Conservation (phyloP, 2,113 vertebrate genomes). For the Cheirogaleus medius region DNA sequence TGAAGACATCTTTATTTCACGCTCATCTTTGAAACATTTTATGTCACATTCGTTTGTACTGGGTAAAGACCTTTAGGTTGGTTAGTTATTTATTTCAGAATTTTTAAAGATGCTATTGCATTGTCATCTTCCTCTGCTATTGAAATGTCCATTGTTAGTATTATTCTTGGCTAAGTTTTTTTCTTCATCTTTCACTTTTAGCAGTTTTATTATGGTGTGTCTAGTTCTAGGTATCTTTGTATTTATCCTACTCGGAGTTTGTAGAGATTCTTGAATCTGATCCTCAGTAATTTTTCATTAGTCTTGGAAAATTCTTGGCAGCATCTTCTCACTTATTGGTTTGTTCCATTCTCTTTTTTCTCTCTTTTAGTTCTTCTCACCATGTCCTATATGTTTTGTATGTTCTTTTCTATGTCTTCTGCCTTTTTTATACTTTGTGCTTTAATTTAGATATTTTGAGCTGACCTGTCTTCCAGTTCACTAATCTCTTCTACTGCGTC, state of each 20-base stretch:
- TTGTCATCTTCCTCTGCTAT: neutral
- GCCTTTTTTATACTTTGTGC: neutral
- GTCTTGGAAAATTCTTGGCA: neutral
- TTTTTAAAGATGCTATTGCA: neutral
- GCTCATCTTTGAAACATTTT: neutral
- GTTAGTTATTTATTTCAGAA: neutral
- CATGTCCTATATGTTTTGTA: neutral
- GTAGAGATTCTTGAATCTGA: neutral
- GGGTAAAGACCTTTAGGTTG: neutral
- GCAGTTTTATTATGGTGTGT: neutral
- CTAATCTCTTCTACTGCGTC: neutral
- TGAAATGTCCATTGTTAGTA: neutral
- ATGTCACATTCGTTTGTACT: neutral
- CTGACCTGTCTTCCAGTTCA: neutral
- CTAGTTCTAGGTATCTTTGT: neutral
- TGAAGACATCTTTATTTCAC: neutral
- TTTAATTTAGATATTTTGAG: neutral
- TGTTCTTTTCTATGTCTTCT: neutral
- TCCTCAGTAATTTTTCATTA: neutral
- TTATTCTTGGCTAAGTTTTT: neutral
- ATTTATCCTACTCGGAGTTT: neutral
- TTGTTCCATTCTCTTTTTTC: neutral
- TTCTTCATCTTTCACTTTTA: neutral
- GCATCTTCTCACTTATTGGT: neutral
- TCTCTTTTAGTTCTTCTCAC: neutral